A percentile compares a stretch with the other conserved stretches of the same genome.
Evolutionary conservation across 2,888 invertebrate genomes (phyloP).

Genomic region (Phorcus lineatus): DNA sequence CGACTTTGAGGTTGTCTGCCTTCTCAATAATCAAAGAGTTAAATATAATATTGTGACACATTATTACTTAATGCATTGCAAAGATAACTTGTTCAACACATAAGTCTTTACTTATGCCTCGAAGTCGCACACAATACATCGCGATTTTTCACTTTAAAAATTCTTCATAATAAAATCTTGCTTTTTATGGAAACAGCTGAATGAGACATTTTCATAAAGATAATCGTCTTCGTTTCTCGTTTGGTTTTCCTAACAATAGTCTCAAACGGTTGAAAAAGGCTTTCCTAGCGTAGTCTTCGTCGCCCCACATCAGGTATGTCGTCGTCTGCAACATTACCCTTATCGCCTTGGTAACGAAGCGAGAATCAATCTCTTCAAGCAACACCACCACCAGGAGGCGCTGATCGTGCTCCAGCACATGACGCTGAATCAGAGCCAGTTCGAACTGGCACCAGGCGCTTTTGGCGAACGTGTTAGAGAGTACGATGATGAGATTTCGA

Average conservation of each 20-base stretch:
- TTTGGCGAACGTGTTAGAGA: constrained; percentile 81
- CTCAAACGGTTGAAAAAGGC: background rate
- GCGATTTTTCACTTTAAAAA: too few relatives aligned
- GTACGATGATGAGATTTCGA: constrained; percentile 80
- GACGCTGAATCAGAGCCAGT: constrained; percentile 83
- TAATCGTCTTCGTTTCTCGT: background rate
- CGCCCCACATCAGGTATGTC: constrained; percentile 82
- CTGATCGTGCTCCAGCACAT: constrained; percentile 74
- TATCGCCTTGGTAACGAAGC: constrained; percentile 80
- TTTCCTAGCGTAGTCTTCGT: background rate
- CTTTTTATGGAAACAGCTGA: too few relatives aligned
- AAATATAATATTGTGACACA: too few relatives aligned
- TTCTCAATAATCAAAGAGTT: too few relatives aligned
- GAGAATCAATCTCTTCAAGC: constrained; percentile 81
- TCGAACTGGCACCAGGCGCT: constrained; percentile 87
- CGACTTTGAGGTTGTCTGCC: too few relatives aligned
- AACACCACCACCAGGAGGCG: constrained; percentile 82
- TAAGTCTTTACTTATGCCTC: too few relatives aligned
- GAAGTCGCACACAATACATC: too few relatives aligned
- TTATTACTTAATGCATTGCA: too few relatives aligned
- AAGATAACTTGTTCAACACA: too few relatives aligned
- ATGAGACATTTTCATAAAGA: too few relatives aligned
- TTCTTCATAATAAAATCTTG: too few relatives aligned
- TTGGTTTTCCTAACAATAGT: background rate
- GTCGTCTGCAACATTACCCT: constrained; percentile 83